phyloP scores from a whole-genome alignment of 2,113 vertebrate species.

The Oplegnathus fasciatus region DNA sequence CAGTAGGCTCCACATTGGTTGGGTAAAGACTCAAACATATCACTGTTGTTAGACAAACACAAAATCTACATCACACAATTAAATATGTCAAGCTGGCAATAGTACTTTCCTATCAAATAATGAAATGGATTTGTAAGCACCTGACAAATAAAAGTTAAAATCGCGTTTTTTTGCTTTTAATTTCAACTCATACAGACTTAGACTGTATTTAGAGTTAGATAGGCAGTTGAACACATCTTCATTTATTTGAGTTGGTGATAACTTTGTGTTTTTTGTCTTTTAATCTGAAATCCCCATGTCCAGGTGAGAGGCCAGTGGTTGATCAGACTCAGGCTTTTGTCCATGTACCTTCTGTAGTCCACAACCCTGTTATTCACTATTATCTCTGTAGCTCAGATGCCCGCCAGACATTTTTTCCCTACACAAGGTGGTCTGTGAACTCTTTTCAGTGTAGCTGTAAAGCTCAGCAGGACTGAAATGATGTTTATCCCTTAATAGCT shows the following conservation, averaged over 20 bases:
- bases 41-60: background rate
- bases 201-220: background rate
- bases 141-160: background rate
- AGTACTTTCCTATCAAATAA: background rate
- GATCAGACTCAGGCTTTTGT: background rate
- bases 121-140: background rate
- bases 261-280: background rate
- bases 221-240: background rate
- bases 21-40: background rate
- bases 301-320: background rate
- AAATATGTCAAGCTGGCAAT: background rate
- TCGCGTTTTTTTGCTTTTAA: background rate
- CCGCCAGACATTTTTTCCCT: background rate
- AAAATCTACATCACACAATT: background rate
- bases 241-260: background rate
- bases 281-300: no score
- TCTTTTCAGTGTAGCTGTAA: background rate
- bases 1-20: slow-evolving; percentile 53
- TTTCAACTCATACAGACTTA: background rate
- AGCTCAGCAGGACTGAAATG: no score
- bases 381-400: background rate
- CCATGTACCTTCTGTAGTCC: background rate
- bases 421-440: background rate
- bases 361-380: background rate
- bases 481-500: no score